These are phyloP conservation scores for Drosophila siamana DNA, from an alignment of 2,888 invertebrate genomes.

Conservation along the genomic window DNA sequence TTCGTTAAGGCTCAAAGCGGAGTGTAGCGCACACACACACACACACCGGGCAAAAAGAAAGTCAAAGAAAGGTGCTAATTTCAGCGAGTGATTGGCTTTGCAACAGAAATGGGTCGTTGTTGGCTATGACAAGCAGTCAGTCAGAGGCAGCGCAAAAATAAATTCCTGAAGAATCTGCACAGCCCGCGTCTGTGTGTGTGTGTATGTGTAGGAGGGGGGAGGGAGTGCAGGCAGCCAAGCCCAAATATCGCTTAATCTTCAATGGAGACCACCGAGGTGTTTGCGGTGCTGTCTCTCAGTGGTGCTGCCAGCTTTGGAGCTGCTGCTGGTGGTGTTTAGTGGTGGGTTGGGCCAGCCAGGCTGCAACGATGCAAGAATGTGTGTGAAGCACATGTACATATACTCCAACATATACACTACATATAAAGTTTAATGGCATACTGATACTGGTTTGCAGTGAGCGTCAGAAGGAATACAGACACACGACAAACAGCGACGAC, in stretches of 20 bases:
- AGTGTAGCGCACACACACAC: background rate
- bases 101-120: constrained; percentile 65
- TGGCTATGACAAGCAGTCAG: constrained; percentile 35
- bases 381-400: constrained; percentile 12
- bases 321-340: background rate
- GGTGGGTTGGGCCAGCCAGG: constrained; percentile 27
- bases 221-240: constrained; percentile 36
- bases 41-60: constrained; percentile 65
- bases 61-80: constrained; percentile 79
- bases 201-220: constrained; percentile 3
- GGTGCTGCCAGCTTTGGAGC: constrained; percentile 1
- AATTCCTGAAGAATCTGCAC: constrained; percentile 46
- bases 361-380: constrained; percentile 13
- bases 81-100: constrained; percentile 64
- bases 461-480: constrained; percentile 69
- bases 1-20: constrained; percentile 60
- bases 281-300: constrained; percentile 3
- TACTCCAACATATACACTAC: constrained; percentile 12
- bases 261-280: constrained; percentile 59
- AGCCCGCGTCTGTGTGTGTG: background rate
- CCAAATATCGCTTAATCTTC: constrained; percentile 52
- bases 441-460: constrained; percentile 71
- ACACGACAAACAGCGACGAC: constrained; percentile 25
- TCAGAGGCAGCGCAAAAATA: constrained; percentile 5
- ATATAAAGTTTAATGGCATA: constrained; percentile 69